Base-by-base conservation (phyloP, 2,888 invertebrate species). In the Ethmia dodecea region DNA sequence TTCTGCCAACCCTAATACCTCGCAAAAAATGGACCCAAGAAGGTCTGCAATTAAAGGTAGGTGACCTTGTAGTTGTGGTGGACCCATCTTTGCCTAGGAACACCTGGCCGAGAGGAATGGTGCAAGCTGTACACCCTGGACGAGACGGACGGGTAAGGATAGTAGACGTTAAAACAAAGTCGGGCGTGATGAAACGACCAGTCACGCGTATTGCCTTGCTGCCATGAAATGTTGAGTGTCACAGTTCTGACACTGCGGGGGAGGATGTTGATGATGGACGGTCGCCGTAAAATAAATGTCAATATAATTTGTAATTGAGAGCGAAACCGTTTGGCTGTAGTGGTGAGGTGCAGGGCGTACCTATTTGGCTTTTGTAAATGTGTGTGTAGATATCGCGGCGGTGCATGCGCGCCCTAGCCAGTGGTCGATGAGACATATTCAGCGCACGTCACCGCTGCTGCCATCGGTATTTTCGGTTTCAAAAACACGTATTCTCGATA, bases 1-100 rank as follows among this genome's bases (percentile, higher is more conserved):
- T 16, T 12, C 25, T 41, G 15, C 41, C 41, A n/a, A 11, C 5
- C 5, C 16, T 40, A 15, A 4, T 29, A 5, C 16, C 14, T 2
- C 8, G 29, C 1, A 4, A 1, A 3, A 29, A 16, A 11, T 16
- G 16, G 16, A 5, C 3, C 6, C 3, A 5, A 1, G 8, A 15
- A 8, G 3, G 8, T 5, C 13, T 5, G 9, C 13, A 12, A 5
- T n/a, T 27, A 27, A 12, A n/a, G 12, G 29, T 29, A 1, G 18
- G 18, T 5, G 18, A 18, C 8, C 18, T 31, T 8, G 40, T 43
- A 2, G 9, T 40, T 5, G 5, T 26, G 5, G 18, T 8, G 18
- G 18, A 18, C 4, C 18, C 18, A 8, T 5, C 4, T 8, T 8
- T 18, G 18, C 5, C 4, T 5, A 4, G 18, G 8, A 8, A 4